These are phyloP conservation scores for Ophion obscuratus DNA, from an alignment of 2,888 invertebrate species.

Conservation along the genomic window DNA sequence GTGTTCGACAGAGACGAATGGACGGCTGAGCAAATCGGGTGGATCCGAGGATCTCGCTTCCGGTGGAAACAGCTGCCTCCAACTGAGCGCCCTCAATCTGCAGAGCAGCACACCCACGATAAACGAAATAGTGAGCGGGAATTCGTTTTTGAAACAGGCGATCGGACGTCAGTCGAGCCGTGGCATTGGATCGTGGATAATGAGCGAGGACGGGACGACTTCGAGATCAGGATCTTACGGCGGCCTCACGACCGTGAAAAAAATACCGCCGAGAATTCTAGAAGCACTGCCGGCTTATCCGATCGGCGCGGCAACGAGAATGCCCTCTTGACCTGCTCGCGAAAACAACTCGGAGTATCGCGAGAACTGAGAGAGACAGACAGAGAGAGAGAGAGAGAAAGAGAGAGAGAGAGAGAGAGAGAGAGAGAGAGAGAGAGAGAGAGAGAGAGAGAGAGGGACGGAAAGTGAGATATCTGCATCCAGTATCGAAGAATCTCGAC, in stretches of 20 bases:
- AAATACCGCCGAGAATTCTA: slow-evolving; percentile 80
- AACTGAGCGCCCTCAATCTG: slow-evolving; percentile 77
- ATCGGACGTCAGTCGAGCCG: slow-evolving; percentile 60
- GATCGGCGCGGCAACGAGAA: slow-evolving; percentile 62
- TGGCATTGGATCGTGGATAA: slow-evolving; percentile 75
- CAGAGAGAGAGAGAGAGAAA: not conserved
- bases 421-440: slow-evolving; percentile 1
- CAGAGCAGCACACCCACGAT: slow-evolving; percentile 75
- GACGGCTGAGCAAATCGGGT: slow-evolving; percentile 79
- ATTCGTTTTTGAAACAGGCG: slow-evolving; percentile 60
- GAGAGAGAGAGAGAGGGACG: not conserved
- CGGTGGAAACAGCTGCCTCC: slow-evolving; percentile 70
- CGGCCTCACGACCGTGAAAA: slow-evolving; percentile 68
- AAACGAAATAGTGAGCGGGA: slow-evolving; percentile 68
- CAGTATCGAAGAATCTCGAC: too few species aligned
- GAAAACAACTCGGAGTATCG: slow-evolving; percentile 20
- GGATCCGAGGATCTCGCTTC: slow-evolving; percentile 78
- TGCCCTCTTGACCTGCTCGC: slow-evolving; percentile 64
- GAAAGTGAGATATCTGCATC: too few species aligned
- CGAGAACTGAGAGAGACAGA: slow-evolving; percentile 7
- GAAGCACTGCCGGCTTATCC: slow-evolving; percentile 81
- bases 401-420: not conserved
- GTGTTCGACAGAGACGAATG: slow-evolving; percentile 73
- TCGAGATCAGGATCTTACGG: slow-evolving; percentile 54
- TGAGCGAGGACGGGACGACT: slow-evolving; percentile 69